Base-by-base conservation (phyloP, 2,888 invertebrate genomes). In the Strigamia crassipes region DNA sequence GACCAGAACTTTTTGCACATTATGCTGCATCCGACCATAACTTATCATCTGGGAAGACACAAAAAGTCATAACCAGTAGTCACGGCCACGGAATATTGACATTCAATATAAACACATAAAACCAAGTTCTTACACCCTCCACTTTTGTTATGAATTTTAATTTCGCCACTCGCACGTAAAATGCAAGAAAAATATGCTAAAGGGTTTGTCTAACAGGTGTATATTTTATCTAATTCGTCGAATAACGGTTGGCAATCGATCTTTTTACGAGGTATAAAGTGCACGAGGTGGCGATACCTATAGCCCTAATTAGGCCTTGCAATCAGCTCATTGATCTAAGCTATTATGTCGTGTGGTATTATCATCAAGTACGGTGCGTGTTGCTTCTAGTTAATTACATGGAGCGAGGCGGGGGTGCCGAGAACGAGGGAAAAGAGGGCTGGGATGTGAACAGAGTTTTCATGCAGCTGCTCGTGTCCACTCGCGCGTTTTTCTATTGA, bases 311-410 rank as follows among this genome's bases (percentile, higher is more conserved):
- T 73, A 73, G 73, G 73, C 73, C 73, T 73, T 31, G 73, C 73
- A 73, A 73, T 73, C 73, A 73, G 73, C 73, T 73, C 73, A 73
- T 73, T 73, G 73, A 73, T 73, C 73, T 73, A 31, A 31, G 73
- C 73, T 73, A 73, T 73, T 73, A 73, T 73, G 73, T 73, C 73
- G 73, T 73, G 73, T 73, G 73, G 73, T 73, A 73, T 73, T 73
- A 73, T 73, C 73, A 73, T 73, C 73, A 73, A 73, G 73, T 73
- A 73, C 73, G 31, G 73, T 73, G 73, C 73, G 73, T 73, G 73
- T 73, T 73, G 73, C 73, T 73, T 31, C 73, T n/a, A 73, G 73
- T 27, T 73, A 73, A 73, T 73, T 73, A 73, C 73, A 73, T 73
- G 73, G 73, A 27, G 31, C 12, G 73, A 73, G 73, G 73, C 73